Conservation (phyloP, 2,888 invertebrate genomes). For the Sturmia bella region DNA sequence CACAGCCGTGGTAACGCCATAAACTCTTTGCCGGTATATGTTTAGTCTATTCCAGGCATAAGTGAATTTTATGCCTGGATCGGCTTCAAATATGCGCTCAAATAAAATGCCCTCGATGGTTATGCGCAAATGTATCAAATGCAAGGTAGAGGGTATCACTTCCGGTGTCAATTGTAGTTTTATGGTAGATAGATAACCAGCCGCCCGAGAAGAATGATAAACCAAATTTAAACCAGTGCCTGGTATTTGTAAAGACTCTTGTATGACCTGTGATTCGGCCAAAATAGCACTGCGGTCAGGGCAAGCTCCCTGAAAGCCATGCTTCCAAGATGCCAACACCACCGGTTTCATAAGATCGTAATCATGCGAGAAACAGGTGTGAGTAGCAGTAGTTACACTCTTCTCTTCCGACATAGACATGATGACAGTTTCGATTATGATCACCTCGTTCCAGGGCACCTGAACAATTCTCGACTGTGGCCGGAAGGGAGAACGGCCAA, state of each 20-base stretch:
- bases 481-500: constrained; percentile 95
- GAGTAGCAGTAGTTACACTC: constrained; percentile 84
- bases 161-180: constrained; percentile 95
- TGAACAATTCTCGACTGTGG: constrained; percentile 93
- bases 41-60: constrained; percentile 99
- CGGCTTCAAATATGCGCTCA: constrained; percentile 96
- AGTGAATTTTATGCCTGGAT: constrained; percentile 97
- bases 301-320: constrained; percentile 97
- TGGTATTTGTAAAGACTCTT: constrained; percentile 96
- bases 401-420: constrained; percentile 93
- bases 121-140: constrained; percentile 94
- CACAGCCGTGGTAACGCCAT: constrained; percentile 96
- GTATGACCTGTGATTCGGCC: constrained; percentile 96
- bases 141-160: constrained; percentile 89
- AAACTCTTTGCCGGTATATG: constrained; percentile 97
- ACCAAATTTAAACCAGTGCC: constrained; percentile 97
- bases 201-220: constrained; percentile 96
- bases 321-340: constrained; percentile 96
- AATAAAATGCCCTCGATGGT: constrained; percentile 97
- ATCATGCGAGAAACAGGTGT: constrained; percentile 93
- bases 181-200: constrained; percentile 96
- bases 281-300: constrained; percentile 94
- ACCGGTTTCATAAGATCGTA: constrained; percentile 97
- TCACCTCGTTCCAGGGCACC: constrained; percentile 99
- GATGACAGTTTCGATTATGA: constrained; percentile 93